phyloP scores from a whole-genome alignment of 2,113 vertebrate genomes.

The Todiramphus chloris region DNA sequence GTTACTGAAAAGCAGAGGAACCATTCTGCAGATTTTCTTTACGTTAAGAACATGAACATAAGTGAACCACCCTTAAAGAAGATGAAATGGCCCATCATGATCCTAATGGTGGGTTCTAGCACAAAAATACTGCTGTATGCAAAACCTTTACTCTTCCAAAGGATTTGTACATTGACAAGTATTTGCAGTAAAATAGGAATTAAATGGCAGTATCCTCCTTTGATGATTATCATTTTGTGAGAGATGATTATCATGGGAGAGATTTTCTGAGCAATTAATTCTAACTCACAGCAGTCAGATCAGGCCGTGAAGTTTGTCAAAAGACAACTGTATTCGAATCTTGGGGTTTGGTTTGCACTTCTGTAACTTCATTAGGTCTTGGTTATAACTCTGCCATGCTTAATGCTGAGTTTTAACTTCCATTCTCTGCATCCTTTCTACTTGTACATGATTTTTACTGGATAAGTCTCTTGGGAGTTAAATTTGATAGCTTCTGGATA shows the following conservation, averaged over 20 bases:
- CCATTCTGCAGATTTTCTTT: background rate
- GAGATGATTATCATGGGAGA: background rate
- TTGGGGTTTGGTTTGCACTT: background rate
- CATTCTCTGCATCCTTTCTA: background rate
- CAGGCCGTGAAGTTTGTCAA: background rate
- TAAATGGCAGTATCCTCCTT: background rate
- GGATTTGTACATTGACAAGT: background rate
- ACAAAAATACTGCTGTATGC: background rate
- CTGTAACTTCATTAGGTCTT: background rate
- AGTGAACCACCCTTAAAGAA: background rate
- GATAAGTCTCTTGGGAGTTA: background rate
- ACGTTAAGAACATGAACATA: background rate
- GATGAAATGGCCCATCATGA: background rate
- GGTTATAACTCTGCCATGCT: background rate
- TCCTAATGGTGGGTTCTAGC: background rate
- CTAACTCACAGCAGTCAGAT: background rate
- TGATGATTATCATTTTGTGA: background rate
- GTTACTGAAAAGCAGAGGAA: background rate
- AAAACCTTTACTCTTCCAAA: background rate
- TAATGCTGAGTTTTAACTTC: background rate
- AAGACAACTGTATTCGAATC: background rate
- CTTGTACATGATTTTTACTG: background rate
- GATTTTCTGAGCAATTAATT: background rate
- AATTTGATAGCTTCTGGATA: background rate
- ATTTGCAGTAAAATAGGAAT: background rate